Conservation (phyloP, 2,888 invertebrate genomes). For the Aporophyla nigra region DNA sequence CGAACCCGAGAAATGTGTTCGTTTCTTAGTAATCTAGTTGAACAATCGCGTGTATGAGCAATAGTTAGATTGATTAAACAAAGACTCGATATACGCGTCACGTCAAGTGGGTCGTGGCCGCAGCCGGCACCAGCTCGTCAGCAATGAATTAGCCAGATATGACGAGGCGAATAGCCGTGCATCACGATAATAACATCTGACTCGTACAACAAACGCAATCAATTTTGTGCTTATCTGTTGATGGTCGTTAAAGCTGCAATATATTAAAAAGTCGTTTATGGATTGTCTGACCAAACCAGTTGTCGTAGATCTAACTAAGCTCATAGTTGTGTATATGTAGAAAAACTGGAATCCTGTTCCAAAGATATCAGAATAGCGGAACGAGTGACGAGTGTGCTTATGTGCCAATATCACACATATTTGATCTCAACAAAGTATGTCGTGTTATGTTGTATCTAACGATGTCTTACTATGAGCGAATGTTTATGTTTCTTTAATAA, state of each 20-base stretch:
- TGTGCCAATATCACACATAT: background rate
- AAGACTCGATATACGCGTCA: constrained; percentile 30
- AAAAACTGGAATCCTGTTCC: constrained; percentile 28
- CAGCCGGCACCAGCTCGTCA: constrained; percentile 4
- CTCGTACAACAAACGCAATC: constrained; percentile 20
- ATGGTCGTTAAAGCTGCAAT: background rate
- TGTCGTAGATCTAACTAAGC: constrained; percentile 12
- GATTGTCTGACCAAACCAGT: constrained; percentile 30
- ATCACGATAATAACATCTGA: constrained; percentile 17
- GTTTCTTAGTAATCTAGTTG: constrained; percentile 10
- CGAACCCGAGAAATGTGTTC: background rate
- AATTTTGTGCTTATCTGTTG: background rate
- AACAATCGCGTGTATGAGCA: background rate
- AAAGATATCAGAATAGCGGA: constrained; percentile 28
- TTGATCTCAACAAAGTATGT: background rate
- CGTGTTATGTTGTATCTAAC: background rate
- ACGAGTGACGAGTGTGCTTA: background rate
- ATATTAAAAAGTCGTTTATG: background rate
- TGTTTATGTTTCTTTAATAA: background rate
- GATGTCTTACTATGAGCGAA: background rate
- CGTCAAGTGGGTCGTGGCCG: constrained; percentile 39
- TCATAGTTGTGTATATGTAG: constrained; percentile 12
- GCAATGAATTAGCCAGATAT: background rate
- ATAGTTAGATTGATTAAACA: constrained; percentile 19
- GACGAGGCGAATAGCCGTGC: background rate